phyloP scores from a whole-genome alignment of 2,888 invertebrate species.

The Plagodis pulveraria region DNA sequence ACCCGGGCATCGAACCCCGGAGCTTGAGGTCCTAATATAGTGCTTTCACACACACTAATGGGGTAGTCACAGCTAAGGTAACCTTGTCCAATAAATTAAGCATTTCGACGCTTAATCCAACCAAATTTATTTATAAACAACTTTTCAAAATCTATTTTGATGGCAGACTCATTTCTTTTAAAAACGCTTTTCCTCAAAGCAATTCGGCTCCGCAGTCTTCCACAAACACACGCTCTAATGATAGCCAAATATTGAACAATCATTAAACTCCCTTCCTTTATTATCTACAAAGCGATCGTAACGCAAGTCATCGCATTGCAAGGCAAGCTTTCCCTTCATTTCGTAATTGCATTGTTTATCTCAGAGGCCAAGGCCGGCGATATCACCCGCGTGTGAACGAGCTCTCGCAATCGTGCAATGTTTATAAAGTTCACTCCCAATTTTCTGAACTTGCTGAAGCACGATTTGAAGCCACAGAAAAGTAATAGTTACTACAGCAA shows the following conservation, averaged over 20 bases:
- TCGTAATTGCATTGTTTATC: conserved; percentile 70
- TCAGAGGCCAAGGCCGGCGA: conserved; percentile 70
- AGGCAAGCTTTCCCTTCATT: conserved; percentile 51
- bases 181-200: no score
- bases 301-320: conserved; percentile 21
- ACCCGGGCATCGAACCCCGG: no score
- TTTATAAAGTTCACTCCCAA: not conserved
- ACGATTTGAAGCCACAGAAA: not conserved
- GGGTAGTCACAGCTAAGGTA: no score
- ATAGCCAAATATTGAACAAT: conserved; percentile 11
- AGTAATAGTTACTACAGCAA: no score
- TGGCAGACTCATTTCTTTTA: no score
- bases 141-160: no score
- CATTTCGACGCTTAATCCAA: no score
- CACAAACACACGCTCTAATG: not conserved
- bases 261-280: conserved; percentile 4
- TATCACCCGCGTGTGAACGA: conserved; percentile 59
- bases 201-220: no score
- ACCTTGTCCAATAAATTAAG: no score
- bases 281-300: not conserved
- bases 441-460: not conserved
- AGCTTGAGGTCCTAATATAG: no score
- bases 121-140: no score
- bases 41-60: no score
- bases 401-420: conserved; percentile 16